A percentile compares a stretch with the other conserved stretches of the same genome.
These are phyloP conservation scores for Tringa solitaria DNA, from an alignment of 2,113 vertebrate species.

Conservation along the genomic window DNA sequence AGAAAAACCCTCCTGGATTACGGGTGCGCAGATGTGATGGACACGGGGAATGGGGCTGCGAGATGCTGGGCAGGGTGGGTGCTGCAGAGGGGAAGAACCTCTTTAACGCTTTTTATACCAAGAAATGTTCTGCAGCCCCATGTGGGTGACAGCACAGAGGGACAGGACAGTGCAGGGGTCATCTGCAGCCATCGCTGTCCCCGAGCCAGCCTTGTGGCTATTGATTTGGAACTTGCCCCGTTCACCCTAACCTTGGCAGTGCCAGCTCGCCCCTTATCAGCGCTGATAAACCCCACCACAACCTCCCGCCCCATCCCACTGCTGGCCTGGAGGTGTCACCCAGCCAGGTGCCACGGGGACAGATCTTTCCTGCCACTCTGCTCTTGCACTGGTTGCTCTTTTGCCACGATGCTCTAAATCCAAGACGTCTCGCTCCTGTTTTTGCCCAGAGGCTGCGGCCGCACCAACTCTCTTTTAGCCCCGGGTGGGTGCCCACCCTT, in stretches of 20 bases:
- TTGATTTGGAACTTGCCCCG: conserved; percentile 37
- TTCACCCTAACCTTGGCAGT: conserved; percentile 43
- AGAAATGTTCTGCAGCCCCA: not conserved
- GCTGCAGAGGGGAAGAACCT: not conserved
- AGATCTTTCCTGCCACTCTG: not conserved
- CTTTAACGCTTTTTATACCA: not conserved
- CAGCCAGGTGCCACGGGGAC: rapidly evolving
- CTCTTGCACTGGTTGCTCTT: not conserved
- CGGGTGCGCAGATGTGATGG: rapidly evolving
- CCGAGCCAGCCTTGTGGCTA: not conserved
- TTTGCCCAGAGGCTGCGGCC: not conserved
- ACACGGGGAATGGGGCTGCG: not conserved
- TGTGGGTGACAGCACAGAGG: not conserved
- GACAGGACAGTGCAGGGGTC: rapidly evolving
- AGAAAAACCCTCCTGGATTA: not conserved
- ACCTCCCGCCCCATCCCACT: not conserved
- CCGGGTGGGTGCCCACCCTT: not conserved
- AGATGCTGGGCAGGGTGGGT: not conserved
- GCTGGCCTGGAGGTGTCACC: not conserved
- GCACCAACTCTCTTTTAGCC: not conserved
- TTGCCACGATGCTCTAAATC: not conserved
- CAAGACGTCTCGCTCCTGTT: not conserved
- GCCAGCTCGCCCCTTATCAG: not conserved
- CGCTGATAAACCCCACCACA: not conserved
- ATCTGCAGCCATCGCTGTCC: not conserved